Evolutionary conservation across 2,797 vertebrate species (phyloP), one percentile per base, ranked within the genome.

Genomic region (Molossus alvarezi): DNA sequence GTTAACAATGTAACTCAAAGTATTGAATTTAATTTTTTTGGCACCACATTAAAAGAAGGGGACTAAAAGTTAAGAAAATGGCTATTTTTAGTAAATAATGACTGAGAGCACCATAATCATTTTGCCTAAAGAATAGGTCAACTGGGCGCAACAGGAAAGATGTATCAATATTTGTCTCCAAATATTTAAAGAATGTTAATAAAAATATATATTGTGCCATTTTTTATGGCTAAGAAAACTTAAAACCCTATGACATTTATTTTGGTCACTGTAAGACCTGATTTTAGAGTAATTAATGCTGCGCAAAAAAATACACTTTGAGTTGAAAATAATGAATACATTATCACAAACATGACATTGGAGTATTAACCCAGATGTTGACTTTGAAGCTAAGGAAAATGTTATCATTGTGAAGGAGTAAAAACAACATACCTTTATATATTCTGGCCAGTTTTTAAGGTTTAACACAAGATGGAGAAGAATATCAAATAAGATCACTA

Each of bases 311-410:
- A 82, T 53, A 55, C 0, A 58, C 18, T 48, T 82, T 75, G 1
- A 21, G 76, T 91, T 96, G 76, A 80, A 94, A 84, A 76, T 57
- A 94, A 76, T 77, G 25, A 64, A 10, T 37, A 29, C 3, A 1
- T 11, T 41, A 12, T 91, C 55, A 60, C n/a, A 69, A 82, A 57
- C 3, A 79, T 33, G 51, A 53, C 0, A 23, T 7, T n/a, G 20
- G 14, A 86, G 10, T 55, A 45, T 57, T 93, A 57, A 76, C 1
- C 14, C 17, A 75, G 11, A 83, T 21, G 23, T 23, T 92, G 27
- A 91, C 13, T 80, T 90, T 57, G 23, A 91, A 86, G 15, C 15
- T 55, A 73, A 86, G 83, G 23, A 76, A 88, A 81, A 67, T 45
- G n/a, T 76, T 79, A 48, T 6, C n/a, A 67, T 67, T 67, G 21